phyloP scores from a whole-genome alignment of 2,797 vertebrate genomes.

The Pelochelys cantorii region DNA sequence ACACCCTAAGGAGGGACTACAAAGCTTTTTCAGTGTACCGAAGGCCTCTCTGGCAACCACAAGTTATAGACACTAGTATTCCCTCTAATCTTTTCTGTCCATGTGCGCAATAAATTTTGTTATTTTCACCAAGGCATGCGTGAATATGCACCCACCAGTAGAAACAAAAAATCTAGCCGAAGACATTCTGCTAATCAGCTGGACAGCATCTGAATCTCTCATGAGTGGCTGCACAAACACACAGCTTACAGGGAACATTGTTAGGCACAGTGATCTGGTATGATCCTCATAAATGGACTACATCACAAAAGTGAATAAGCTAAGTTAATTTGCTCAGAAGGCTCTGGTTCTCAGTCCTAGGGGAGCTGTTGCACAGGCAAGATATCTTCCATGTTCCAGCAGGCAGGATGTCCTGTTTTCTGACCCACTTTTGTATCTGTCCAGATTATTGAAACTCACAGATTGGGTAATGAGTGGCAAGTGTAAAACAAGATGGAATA shows the following conservation, averaged over 20 bases:
- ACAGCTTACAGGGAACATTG: too few species aligned
- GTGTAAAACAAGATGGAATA: neutral
- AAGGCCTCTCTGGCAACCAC: neutral
- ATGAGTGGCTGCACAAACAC: too few species aligned
- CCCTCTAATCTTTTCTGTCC: too few species aligned
- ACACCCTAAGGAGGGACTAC: neutral
- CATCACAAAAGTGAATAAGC: neutral
- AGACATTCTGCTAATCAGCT: too few species aligned
- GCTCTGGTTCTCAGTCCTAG: neutral
- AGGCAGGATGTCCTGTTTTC: neutral
- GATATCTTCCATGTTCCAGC: neutral
- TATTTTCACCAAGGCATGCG: too few species aligned
- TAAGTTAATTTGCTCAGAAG: neutral
- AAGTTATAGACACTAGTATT: neutral
- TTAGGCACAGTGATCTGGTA: neutral
- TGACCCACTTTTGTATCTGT: neutral
- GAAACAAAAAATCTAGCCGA: too few species aligned
- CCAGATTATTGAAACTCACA: neutral
- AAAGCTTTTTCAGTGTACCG: neutral
- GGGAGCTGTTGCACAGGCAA: neutral
- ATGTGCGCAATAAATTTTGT: too few species aligned
- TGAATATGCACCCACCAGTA: too few species aligned
- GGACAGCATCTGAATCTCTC: too few species aligned
- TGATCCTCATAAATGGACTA: neutral
- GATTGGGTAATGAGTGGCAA: neutral